These are phyloP conservation scores for Gymnopithys bicolor DNA, from an alignment of 2,797 vertebrate species.

Conservation along the genomic window DNA sequence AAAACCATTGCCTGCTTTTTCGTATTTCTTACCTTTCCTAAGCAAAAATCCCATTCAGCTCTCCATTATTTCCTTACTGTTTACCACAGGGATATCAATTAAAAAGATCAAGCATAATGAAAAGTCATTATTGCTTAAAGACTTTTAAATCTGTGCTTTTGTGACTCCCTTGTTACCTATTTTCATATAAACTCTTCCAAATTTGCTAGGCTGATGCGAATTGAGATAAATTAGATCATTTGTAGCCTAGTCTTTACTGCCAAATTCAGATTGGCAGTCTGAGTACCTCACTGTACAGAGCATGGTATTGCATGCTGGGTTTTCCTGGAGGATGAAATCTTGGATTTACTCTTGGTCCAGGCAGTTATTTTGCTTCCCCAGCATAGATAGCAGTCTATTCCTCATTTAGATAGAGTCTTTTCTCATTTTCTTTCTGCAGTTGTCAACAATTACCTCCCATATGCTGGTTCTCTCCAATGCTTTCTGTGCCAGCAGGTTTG, in stretches of 20 bases:
- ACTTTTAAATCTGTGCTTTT: constrained; percentile 70
- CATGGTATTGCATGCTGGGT: constrained; percentile 9
- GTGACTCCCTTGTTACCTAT: constrained; percentile 76
- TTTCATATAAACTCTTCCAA: constrained; percentile 73
- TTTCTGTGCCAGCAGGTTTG: not conserved
- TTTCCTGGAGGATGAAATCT: constrained; percentile 43
- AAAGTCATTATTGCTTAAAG: constrained; percentile 78
- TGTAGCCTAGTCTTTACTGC: constrained; percentile 67
- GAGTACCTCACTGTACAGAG: constrained; percentile 26
- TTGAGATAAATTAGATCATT: constrained; percentile 80
- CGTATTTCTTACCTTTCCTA: constrained; percentile 56
- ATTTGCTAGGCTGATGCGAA: constrained; percentile 71
- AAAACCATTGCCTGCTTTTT: not conserved
- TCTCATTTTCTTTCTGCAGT: not conserved
- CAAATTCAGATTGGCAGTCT: constrained; percentile 70
- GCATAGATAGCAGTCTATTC: not conserved
- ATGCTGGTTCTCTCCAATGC: not conserved
- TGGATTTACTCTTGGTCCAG: not conserved
- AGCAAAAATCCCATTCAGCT: constrained; percentile 19
- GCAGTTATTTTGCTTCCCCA: constrained; percentile 38
- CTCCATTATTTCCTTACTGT: constrained; percentile 4
- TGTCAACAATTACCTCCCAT: not conserved
- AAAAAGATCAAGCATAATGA: constrained; percentile 68
- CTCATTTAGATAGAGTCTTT: not conserved
- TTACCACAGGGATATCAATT: constrained; percentile 60